Conservation (phyloP, 2,888 invertebrate species). For the Drosophila siamana region DNA sequence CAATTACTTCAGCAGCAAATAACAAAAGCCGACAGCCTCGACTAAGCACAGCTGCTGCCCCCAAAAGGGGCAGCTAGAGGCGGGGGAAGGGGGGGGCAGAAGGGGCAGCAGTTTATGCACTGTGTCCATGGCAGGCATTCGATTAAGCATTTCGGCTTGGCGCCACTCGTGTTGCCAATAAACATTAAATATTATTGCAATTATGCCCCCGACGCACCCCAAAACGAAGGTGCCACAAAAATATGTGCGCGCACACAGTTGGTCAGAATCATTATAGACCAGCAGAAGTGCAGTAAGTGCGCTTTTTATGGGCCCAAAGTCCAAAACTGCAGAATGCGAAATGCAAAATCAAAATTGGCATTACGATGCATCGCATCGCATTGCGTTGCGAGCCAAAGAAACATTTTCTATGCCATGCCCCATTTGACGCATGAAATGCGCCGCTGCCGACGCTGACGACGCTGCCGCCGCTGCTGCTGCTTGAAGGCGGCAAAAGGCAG, state of each 20-base stretch:
- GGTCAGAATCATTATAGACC: neutral
- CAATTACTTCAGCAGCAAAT: slow-evolving; percentile 60
- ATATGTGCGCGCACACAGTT: slow-evolving; percentile 25
- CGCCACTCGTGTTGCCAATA: slow-evolving; percentile 64
- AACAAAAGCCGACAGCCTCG: slow-evolving; percentile 52
- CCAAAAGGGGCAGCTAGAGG: neutral
- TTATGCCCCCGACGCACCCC: slow-evolving; percentile 43
- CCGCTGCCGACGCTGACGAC: too few species aligned
- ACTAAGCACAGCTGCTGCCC: slow-evolving; percentile 7
- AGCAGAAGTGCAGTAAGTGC: slow-evolving; percentile 4
- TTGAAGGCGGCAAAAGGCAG: slow-evolving; percentile 14
- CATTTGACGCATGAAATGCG: slow-evolving; percentile 71
- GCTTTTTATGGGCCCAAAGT: slow-evolving; percentile 68
- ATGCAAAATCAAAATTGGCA: slow-evolving; percentile 58
- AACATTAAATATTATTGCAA: slow-evolving; percentile 68
- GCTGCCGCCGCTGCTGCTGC: too few species aligned
- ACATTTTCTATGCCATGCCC: slow-evolving; percentile 73
- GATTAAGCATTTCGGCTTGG: slow-evolving; percentile 56
- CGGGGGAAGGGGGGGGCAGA: too few species aligned
- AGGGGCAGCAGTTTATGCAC: slow-evolving; percentile 2
- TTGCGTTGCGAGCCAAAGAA: slow-evolving; percentile 42
- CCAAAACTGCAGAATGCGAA: slow-evolving; percentile 50
- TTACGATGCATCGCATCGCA: slow-evolving; percentile 41
- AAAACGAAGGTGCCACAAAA: slow-evolving; percentile 52
- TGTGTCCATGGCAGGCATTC: slow-evolving; percentile 41